Conservation (phyloP, 2,113 vertebrate species). For the Ivindomyrus marchei region DNA sequence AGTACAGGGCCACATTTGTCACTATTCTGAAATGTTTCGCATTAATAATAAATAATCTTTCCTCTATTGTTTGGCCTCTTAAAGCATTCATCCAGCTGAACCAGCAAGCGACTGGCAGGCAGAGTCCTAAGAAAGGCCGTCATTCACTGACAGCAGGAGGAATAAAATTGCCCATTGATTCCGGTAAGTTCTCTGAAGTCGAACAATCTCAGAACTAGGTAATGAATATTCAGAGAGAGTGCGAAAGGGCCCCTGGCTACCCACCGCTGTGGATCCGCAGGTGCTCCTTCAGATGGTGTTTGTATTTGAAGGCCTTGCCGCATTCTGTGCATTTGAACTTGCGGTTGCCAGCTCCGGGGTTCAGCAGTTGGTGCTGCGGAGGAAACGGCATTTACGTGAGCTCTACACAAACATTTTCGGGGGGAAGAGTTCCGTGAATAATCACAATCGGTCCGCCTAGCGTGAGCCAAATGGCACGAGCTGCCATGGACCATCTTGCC, state of each 20-base stretch:
- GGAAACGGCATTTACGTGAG: conserved; percentile 39
- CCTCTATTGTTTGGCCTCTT: neutral
- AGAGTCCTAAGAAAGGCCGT: conserved; percentile 21
- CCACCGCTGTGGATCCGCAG: conserved; percentile 99
- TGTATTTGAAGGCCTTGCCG: conserved; percentile 99
- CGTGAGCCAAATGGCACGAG: neutral
- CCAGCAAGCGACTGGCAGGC: neutral
- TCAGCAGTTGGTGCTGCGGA: conserved; percentile 94
- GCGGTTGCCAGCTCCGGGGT: conserved; percentile 97
- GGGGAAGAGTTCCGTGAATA: neutral
- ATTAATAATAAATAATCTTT: neutral
- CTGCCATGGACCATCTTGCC: conserved; percentile 48
- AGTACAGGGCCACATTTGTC: neutral
- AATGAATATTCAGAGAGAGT: conserved; percentile 45
- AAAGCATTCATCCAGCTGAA: conserved; percentile 9
- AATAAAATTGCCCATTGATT: conserved; percentile 27
- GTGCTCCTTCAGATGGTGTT: conserved; percentile 99
- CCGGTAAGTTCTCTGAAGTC: conserved; percentile 28
- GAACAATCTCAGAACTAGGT: conserved; percentile 15
- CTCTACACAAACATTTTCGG: conserved; percentile 4
- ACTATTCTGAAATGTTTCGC: neutral
- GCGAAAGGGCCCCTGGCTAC: conserved; percentile 50
- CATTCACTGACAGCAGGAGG: conserved; percentile 27
- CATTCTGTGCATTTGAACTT: conserved; percentile 99
- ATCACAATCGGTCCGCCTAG: neutral